Conservation (phyloP, 2,888 invertebrate species). For the Aelia acuminata region DNA sequence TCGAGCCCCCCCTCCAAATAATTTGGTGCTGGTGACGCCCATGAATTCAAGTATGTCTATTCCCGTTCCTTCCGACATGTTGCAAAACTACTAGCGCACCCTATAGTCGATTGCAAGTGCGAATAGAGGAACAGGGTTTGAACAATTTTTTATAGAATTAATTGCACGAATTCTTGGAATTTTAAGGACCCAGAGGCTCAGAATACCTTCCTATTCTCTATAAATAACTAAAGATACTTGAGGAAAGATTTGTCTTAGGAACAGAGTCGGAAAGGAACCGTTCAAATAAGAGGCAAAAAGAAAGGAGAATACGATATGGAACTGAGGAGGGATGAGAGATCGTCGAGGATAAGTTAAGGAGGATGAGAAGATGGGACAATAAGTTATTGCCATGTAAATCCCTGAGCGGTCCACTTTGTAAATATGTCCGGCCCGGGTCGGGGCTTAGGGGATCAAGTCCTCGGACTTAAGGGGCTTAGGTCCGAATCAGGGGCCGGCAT, state of each 20-base stretch:
- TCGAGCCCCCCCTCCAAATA: too few relatives aligned
- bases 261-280: neutral
- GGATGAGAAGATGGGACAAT: conserved; percentile 52
- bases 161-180: too few relatives aligned
- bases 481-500: conserved; percentile 13
- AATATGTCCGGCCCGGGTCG: conserved; percentile 11
- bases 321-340: conserved; percentile 2
- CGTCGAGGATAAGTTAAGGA: conserved; percentile 22
- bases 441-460: conserved; percentile 53
- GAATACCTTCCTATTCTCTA: too few relatives aligned
- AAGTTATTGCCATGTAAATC: conserved; percentile 55
- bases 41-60: too few relatives aligned
- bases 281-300: neutral
- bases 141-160: too few relatives aligned
- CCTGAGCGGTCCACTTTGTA: conserved; percentile 49
- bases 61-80: too few relatives aligned
- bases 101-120: too few relatives aligned
- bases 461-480: conserved; percentile 35
- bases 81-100: too few relatives aligned
- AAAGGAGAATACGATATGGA: conserved; percentile 1
- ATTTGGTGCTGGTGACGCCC: too few relatives aligned
- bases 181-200: too few relatives aligned
- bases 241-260: neutral
- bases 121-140: too few relatives aligned
- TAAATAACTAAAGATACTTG: neutral